Conservation (phyloP, 2,797 vertebrate genomes). For the Potorous gilbertii region DNA sequence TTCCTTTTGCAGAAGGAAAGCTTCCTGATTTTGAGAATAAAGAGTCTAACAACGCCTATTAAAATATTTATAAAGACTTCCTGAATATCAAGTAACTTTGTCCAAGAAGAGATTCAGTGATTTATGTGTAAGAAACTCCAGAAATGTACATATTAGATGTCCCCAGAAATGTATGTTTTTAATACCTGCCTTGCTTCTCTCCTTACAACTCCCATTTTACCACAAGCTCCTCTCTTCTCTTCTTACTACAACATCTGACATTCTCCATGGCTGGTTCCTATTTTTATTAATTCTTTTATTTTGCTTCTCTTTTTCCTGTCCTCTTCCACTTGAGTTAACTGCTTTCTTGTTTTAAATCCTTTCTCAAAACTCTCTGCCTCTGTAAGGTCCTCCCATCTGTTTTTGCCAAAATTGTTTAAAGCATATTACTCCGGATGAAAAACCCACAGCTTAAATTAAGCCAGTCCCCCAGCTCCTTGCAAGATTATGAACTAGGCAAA, state of each 20-base stretch:
- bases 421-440: background rate
- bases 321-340: background rate
- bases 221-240: background rate
- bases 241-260: background rate
- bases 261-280: background rate
- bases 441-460: background rate
- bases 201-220: background rate
- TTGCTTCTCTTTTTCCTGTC: conserved; percentile 3
- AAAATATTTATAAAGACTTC: conserved; percentile 46
- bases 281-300: conserved; percentile 16
- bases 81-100: conserved; percentile 53
- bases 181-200: background rate
- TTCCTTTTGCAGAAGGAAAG: conserved; percentile 36
- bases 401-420: background rate
- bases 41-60: conserved; percentile 42
- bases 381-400: background rate
- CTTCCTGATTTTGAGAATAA: conserved; percentile 57
- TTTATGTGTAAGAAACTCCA: conserved; percentile 8
- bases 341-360: background rate
- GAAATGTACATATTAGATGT: background rate
- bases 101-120: conserved; percentile 16
- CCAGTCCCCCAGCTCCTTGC: background rate
- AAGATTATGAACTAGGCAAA: background rate
- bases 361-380: background rate
- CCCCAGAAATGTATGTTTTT: background rate